Base-by-base conservation (phyloP, 2,113 vertebrate species). In the Platysternon megacephalum region DNA sequence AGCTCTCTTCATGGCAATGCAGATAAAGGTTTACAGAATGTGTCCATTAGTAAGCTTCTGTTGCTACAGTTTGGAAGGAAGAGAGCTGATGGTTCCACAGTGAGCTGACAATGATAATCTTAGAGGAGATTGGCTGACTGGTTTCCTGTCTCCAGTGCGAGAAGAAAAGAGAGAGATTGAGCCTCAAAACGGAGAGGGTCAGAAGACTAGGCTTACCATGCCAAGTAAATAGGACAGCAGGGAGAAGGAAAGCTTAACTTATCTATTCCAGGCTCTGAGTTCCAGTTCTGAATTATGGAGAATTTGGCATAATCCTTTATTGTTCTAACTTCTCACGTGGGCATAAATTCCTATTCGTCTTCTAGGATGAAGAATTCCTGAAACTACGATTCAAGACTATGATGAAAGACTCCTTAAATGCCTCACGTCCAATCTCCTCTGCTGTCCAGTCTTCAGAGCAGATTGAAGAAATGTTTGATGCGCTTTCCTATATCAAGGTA, bases 401-500 rank as follows among this genome's bases (percentile, higher is more conserved):
- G 98, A 98, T 97, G 94, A 99, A 99, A 97, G 99, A 99, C 97
- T 98, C 99, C 11, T 96, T 99, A 86, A 99, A 99, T 97, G 99
- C 99, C 19, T 99, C 99, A 92, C 99, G 99, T 84, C 95, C 99
- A 13, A 98, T 99, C 48, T 99, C 99, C 10, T 98, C 98, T n/a
- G 93, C 98, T 65, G 99, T 99, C 90, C 98, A 98, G 35, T 98
- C 99, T 55, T 97, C 99, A 56, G 98, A 99, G 84, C 99, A 99
- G 97, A 99, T 99, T 91, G 98, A 98, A 87, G 99, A 99, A 98
- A 99, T 99, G 99, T 99, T 99, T 98, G 99, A 99, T 98, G 98
- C 98, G 0, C 98, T 99, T 95, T 99, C 99, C 48, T 99, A 99
- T 93, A 98, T 99, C 95, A 99, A 99, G 99, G 99, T 99, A 98